Conservation (phyloP, 2,888 invertebrate species). For the Cephonodes hylas region DNA sequence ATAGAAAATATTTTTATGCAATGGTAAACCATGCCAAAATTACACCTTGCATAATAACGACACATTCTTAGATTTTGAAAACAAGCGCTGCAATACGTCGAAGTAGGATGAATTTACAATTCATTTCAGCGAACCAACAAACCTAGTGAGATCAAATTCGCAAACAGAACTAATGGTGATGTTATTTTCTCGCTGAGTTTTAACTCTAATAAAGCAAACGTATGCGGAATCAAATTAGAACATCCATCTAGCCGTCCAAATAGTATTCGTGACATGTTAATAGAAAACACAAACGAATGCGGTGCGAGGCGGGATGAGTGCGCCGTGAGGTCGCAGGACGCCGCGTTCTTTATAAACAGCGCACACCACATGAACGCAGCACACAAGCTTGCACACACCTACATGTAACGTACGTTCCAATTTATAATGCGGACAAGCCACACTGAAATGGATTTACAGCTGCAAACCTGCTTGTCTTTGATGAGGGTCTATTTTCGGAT, state of each 20-base stretch:
- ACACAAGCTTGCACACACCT: slow-evolving; percentile 18
- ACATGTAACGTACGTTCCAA: slow-evolving; percentile 53
- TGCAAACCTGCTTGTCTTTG: slow-evolving; percentile 80
- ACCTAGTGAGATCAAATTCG: slow-evolving; percentile 15
- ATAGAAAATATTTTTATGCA: too few species aligned
- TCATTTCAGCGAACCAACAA: not conserved
- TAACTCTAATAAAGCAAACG: slow-evolving; percentile 53
- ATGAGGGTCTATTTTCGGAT: slow-evolving; percentile 79
- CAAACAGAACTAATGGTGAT: slow-evolving; percentile 24
- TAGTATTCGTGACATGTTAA: slow-evolving; percentile 68
- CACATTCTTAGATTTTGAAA: not conserved
- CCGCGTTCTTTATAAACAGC: slow-evolving; percentile 37
- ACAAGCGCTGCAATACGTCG: not conserved
- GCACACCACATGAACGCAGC: slow-evolving; percentile 42
- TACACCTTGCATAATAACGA: too few species aligned
- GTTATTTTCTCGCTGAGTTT: slow-evolving; percentile 27
- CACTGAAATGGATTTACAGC: slow-evolving; percentile 81
- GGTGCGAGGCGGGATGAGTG: slow-evolving; percentile 16
- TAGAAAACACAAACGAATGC: slow-evolving; percentile 71
- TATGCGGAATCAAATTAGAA: slow-evolving; percentile 38
- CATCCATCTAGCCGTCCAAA: slow-evolving; percentile 65
- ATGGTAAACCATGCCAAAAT: too few species aligned
- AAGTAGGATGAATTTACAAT: not conserved
- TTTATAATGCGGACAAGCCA: slow-evolving; percentile 79
- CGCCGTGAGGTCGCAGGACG: slow-evolving; percentile 55